Evolutionary conservation across 2,797 vertebrate species (phyloP).

Genomic region (Phataginus tetradactyla): DNA sequence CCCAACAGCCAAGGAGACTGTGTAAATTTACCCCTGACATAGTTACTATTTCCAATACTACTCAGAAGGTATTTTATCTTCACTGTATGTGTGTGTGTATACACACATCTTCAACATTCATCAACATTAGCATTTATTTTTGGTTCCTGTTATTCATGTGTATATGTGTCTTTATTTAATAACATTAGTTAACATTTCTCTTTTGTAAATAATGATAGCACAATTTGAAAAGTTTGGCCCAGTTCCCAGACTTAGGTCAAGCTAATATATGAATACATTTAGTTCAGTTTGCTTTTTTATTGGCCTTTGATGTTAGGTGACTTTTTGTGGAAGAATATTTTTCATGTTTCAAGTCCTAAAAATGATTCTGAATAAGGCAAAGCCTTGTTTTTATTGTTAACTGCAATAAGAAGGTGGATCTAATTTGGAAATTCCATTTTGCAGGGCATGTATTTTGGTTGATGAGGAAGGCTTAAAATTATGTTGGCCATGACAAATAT

Average conservation of each 20-base stretch:
- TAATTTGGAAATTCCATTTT: slow-evolving; percentile 51
- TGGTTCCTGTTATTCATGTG: slow-evolving; percentile 40
- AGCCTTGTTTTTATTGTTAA: slow-evolving; percentile 31
- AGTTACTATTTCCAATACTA: not conserved
- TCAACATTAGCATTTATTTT: slow-evolving; percentile 71
- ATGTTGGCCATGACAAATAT: not conserved
- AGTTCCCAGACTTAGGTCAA: slow-evolving; percentile 59
- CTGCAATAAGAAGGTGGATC: slow-evolving; percentile 39
- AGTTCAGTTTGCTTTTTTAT: slow-evolving; percentile 48
- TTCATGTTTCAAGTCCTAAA: slow-evolving; percentile 38
- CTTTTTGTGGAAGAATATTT: slow-evolving; percentile 33
- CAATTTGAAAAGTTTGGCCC: slow-evolving; percentile 62
- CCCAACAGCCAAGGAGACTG: not conserved
- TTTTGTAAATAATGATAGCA: slow-evolving; percentile 68
- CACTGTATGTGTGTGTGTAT: not conserved
- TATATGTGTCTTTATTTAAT: slow-evolving; percentile 69
- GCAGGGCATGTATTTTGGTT: not conserved
- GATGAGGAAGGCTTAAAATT: slow-evolving; percentile 37
- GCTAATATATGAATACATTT: slow-evolving; percentile 49
- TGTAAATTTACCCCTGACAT: slow-evolving; percentile 32
- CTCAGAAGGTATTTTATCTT: slow-evolving; percentile 44
- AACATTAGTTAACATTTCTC: slow-evolving; percentile 50
- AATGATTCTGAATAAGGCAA: slow-evolving; percentile 7
- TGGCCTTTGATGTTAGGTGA: slow-evolving; percentile 42
- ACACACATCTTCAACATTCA: slow-evolving; percentile 47